Base-by-base conservation (phyloP, 2,888 invertebrate species). In the Tetragonula carbonaria region DNA sequence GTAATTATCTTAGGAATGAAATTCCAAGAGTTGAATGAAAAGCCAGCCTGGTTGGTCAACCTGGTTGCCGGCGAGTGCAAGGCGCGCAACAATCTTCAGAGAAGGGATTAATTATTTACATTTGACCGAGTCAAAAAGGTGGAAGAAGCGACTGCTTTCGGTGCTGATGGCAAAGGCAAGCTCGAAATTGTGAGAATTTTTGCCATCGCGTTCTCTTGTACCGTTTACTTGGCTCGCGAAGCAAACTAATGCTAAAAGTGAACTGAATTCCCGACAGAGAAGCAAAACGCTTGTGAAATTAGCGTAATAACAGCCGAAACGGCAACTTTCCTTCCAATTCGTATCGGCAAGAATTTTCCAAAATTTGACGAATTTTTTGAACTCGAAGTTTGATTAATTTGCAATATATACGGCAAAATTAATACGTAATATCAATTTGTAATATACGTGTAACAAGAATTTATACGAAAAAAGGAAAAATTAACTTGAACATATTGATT, bases 401-500 rank as follows among this genome's bases (percentile, higher is more conserved):
- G 38, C 8, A 8, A 38, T 38, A 8, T 38, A 8, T 1, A 38
- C 1, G 38, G 1, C 38, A 38, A 38, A 38, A 38, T 38, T 38
- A 38, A 38, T 38, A 38, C 38, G 38, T 38, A 38, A 38, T 8
- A 8, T 38, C 5, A 38, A 45, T 45, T 45, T 38, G 38, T 6
- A 38, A 38, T 38, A 38, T 6, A 45, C 3, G 3, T 8, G 45
- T 45, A 11, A 45, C 45, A 45, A 45, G 8, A 45, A 45, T 45
- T 45, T 45, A 45, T 45, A 45, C 8, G 79, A 73, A 85, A 82
- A 82, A 70, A 86, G 81, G 81, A 91, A 91, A 82, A 73, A 86
- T 82, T 78, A 73, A 87, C 86, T 90, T 91, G 91, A 70, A 91
- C 90, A 90, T 91, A 90, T 81, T 89, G 83, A 78, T 85, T 87